Evolutionary conservation across 2,113 vertebrate genomes (phyloP).

Genomic region (Gnathonemus longibarbis): DNA sequence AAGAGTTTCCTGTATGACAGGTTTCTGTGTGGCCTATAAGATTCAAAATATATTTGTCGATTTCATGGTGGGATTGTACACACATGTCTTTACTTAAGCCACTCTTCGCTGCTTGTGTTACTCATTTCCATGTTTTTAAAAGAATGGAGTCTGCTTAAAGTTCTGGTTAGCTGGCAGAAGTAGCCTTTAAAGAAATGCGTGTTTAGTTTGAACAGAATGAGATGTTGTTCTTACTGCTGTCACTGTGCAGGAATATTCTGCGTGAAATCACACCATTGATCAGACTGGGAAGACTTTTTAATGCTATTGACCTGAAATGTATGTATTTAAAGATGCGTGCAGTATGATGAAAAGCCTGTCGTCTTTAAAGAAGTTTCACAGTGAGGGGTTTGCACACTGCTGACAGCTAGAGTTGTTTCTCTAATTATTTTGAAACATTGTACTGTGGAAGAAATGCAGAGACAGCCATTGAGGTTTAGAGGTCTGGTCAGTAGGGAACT

Average conservation of each 20-base stretch:
- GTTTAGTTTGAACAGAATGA: neutral
- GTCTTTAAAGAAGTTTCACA: neutral
- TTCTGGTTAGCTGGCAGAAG: neutral
- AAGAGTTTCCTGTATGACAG: neutral
- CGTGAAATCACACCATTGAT: neutral
- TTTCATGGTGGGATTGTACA: conserved; percentile 13
- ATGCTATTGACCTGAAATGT: neutral
- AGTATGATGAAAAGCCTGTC: conserved; percentile 24
- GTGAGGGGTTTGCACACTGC: neutral
- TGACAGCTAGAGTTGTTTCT: neutral
- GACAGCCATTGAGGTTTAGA: neutral
- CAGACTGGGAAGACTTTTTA: neutral
- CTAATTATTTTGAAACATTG: neutral
- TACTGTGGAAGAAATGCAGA: neutral
- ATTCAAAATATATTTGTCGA: conserved; percentile 5
- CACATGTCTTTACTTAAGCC: conserved; percentile 17
- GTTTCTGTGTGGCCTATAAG: neutral
- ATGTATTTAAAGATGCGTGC: conserved; percentile 39
- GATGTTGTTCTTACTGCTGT: neutral
- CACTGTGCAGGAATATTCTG: neutral
- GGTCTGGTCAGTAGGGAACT: neutral
- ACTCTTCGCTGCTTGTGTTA: conserved; percentile 8
- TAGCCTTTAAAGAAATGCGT: neutral
- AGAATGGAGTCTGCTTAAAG: neutral
- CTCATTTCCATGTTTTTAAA: conserved; percentile 4